phyloP scores from a whole-genome alignment of 2,797 vertebrate species.

The Notoglanidium macrostoma region DNA sequence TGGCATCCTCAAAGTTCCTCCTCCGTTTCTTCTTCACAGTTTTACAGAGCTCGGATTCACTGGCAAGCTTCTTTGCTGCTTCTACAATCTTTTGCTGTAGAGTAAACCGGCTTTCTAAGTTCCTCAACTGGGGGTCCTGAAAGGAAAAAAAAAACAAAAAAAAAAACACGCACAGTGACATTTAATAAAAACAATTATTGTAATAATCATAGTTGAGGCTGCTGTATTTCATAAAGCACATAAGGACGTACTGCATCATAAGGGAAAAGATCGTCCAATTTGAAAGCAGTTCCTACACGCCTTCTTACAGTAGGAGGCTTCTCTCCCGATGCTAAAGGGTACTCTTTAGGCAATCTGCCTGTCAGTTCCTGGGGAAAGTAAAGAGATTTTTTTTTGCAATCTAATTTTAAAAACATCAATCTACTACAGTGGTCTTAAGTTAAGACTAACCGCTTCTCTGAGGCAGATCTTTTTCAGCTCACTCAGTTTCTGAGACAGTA shows the following conservation, averaged over 20 bases:
- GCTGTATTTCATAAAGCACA: background rate
- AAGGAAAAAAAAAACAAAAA: background rate
- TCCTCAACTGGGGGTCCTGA: slow-evolving; percentile 88
- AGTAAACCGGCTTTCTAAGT: slow-evolving; percentile 89
- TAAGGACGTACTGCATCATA: slow-evolving; percentile 79
- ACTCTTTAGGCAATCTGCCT: slow-evolving; percentile 89
- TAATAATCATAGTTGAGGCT: background rate
- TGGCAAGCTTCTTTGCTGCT: slow-evolving; percentile 87
- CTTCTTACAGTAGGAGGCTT: slow-evolving; percentile 84
- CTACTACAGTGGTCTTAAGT: background rate
- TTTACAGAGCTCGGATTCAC: slow-evolving; percentile 86
- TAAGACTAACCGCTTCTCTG: slow-evolving; percentile 87
- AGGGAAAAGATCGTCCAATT: slow-evolving; percentile 86
- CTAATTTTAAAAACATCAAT: background rate
- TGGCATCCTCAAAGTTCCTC: slow-evolving; percentile 83
- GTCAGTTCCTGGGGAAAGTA: slow-evolving; percentile 85
- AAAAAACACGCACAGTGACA: background rate
- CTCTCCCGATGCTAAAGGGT: slow-evolving; percentile 85
- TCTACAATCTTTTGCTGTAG: slow-evolving; percentile 95
- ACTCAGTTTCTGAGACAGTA: slow-evolving; percentile 84
- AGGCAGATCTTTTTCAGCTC: slow-evolving; percentile 93
- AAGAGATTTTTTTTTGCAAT: background rate
- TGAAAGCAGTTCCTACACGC: slow-evolving; percentile 88
- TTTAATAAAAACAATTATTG: background rate
- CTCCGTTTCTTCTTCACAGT: slow-evolving; percentile 92